Percentiles rank a stretch among this genome's conserved stretches.
Evolutionary conservation across 2,797 vertebrate genomes (phyloP).

Genomic region (Danionella dracula): DNA sequence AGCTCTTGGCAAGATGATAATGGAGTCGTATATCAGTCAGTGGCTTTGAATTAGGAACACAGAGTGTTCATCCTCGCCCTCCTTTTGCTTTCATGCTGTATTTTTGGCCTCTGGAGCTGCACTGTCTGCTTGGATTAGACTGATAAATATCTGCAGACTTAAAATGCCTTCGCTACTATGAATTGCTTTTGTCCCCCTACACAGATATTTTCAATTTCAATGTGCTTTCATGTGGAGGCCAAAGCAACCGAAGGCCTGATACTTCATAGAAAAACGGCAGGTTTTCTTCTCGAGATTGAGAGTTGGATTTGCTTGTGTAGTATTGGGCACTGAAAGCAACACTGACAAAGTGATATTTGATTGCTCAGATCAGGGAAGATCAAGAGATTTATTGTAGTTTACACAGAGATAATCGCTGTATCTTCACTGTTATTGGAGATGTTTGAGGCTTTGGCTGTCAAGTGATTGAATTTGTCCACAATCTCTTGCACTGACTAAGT

Average conservation of each 20-base stretch:
- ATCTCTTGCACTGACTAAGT: too few species aligned
- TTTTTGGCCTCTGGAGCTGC: conserved; percentile 8
- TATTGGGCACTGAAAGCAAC: too few species aligned
- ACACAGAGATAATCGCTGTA: too few species aligned
- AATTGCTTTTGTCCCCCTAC: conserved; percentile 4
- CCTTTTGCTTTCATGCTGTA: neutral
- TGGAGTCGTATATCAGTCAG: conserved; percentile 26
- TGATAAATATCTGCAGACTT: conserved; percentile 31
- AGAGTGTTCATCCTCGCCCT: conserved; percentile 10
- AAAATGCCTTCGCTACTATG: conserved; percentile 25
- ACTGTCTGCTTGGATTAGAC: conserved; percentile 38
- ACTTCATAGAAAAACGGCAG: conserved; percentile 6
- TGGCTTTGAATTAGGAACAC: conserved; percentile 10
- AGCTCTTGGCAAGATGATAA: conserved; percentile 20
- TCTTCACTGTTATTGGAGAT: too few species aligned
- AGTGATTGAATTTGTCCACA: too few species aligned
- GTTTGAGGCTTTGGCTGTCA: too few species aligned
- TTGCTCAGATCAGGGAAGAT: too few species aligned
- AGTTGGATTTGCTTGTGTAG: conserved; percentile 2
- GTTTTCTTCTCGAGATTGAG: neutral
- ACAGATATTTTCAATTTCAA: conserved; percentile 34
- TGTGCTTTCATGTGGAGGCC: conserved; percentile 34
- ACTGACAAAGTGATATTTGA: too few species aligned
- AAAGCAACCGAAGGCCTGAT: conserved; percentile 34
- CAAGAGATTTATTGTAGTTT: too few species aligned